These are phyloP conservation scores for Styela clava DNA, from an alignment of 23 tunicate species.

Conservation along the genomic window DNA sequence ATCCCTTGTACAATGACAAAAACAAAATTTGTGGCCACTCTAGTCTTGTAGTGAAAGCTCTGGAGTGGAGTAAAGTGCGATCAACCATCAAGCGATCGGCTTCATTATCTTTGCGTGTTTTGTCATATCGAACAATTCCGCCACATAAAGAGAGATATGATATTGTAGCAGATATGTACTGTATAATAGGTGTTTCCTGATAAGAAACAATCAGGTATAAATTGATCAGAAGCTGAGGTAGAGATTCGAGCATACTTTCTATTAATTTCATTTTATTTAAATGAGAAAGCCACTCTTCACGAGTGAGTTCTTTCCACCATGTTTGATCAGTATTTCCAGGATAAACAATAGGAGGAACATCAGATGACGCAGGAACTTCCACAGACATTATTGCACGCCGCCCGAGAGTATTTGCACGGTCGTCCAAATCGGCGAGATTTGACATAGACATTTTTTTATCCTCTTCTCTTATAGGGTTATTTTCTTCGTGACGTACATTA, in stretches of 20 bases:
- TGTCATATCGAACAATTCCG: constrained; percentile 78
- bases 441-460: constrained; percentile 8
- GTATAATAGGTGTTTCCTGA: constrained; percentile 50
- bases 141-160: constrained; percentile 74
- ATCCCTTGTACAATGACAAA: constrained; percentile 62
- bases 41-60: constrained; percentile 75
- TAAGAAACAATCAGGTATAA: constrained; percentile 47
- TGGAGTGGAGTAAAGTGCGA: constrained; percentile 70
- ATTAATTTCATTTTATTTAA: constrained; percentile 64
- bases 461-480: background rate
- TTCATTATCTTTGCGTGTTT: constrained; percentile 81
- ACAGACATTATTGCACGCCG: constrained; percentile 11
- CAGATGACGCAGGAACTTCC: constrained; percentile 17
- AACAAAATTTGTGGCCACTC: constrained; percentile 81
- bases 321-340: constrained; percentile 30
- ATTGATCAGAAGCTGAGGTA: constrained; percentile 78
- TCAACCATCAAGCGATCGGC: constrained; percentile 93
- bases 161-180: constrained; percentile 59
- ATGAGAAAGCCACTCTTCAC: constrained; percentile 85
- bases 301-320: constrained; percentile 88
- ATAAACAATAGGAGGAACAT: background rate
- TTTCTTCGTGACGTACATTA: background rate
- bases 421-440: constrained; percentile 24
- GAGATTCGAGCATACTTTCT: constrained; percentile 87
- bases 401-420: constrained; percentile 21